phyloP scores from a whole-genome alignment of 2,888 invertebrate species.

The Penaeus monodon region DNA sequence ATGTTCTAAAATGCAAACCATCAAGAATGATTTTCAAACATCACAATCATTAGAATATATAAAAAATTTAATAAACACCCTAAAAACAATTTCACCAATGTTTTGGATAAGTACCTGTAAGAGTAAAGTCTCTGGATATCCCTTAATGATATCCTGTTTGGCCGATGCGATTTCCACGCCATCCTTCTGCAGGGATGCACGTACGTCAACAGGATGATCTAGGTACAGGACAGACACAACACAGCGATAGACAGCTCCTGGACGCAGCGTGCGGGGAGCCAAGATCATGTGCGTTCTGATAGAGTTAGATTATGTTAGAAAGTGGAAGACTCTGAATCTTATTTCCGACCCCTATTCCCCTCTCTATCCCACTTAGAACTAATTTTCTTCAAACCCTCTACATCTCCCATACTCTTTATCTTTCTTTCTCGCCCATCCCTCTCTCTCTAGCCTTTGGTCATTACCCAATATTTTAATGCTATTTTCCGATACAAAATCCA shows the following conservation, averaged over 20 bases:
- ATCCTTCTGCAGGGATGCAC: conserved; percentile 89
- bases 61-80: no score
- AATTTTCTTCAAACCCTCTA: background rate
- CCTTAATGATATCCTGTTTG: conserved; percentile 84
- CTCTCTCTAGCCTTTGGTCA: no score
- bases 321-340: background rate
- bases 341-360: background rate
- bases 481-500: no score
- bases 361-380: background rate
- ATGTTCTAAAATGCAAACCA: no score
- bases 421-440: no score
- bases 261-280: conserved; percentile 90
- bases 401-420: background rate
- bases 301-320: conserved; percentile 64
- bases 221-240: conserved; percentile 86
- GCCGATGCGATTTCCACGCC: conserved; percentile 91
- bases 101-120: conserved; percentile 77
- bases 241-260: conserved; percentile 90
- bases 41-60: no score
- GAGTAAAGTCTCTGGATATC: conserved; percentile 89
- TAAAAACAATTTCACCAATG: no score
- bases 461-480: no score
- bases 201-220: conserved; percentile 83
- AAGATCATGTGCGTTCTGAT: conserved; percentile 91
- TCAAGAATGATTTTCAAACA: no score